These are phyloP conservation scores for Ifrita kowaldi DNA, from an alignment of 2,113 vertebrate genomes.

Conservation along the genomic window DNA sequence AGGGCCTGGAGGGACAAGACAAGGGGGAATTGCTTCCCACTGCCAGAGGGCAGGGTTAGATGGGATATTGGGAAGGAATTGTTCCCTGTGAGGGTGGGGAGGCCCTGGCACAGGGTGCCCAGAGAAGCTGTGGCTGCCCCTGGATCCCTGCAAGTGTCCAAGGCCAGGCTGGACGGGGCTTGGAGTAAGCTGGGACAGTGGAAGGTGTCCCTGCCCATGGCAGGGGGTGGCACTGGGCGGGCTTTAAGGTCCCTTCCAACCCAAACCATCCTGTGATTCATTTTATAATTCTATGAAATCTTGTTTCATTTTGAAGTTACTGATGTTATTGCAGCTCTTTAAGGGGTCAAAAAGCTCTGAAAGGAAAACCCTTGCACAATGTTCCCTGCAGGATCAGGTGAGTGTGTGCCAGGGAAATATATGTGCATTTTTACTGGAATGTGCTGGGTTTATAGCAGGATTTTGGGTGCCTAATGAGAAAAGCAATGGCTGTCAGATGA, in stretches of 20 bases:
- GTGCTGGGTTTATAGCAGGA: neutral
- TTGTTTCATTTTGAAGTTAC: neutral
- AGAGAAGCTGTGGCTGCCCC: neutral
- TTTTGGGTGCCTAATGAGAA: constrained; percentile 25
- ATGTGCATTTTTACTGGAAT: neutral
- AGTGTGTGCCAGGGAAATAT: neutral
- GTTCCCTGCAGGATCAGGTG: neutral
- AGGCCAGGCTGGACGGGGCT: accelerated
- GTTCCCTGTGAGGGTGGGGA: accelerated
- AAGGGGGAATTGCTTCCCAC: accelerated
- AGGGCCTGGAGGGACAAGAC: neutral
- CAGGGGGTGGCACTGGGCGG: neutral
- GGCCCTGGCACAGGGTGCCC: neutral
- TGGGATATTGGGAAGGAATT: neutral
- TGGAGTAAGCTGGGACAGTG: accelerated
- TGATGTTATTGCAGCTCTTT: neutral
- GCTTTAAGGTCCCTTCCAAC: accelerated
- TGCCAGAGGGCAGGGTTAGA: accelerated
- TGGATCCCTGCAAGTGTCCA: neutral
- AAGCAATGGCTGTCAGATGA: constrained; percentile 10
- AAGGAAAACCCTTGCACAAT: neutral
- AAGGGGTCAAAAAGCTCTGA: neutral
- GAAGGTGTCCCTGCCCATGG: neutral
- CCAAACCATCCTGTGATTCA: accelerated
- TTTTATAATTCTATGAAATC: neutral